Percentiles rank a stretch among this genome's conserved stretches.
These are phyloP conservation scores for Neodiprion lecontei DNA, from an alignment of 1,140 invertebrate species.

Conservation along the genomic window DNA sequence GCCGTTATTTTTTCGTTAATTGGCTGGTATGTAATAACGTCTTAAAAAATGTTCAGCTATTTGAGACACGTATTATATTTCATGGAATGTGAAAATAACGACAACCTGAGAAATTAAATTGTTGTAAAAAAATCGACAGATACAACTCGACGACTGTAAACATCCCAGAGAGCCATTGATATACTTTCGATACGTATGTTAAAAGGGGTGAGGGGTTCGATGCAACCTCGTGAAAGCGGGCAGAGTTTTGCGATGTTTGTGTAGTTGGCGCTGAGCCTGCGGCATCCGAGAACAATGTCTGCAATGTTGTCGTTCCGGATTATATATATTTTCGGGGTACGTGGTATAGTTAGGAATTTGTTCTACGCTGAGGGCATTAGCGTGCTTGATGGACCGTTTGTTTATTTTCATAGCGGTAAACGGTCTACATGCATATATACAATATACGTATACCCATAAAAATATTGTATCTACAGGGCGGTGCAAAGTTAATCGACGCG, in stretches of 20 bases:
- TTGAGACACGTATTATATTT: no score
- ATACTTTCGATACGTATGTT: not conserved
- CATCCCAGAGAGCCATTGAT: no score
- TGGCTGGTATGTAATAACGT: no score
- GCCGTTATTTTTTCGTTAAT: no score
- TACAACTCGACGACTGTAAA: no score
- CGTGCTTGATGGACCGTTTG: not conserved
- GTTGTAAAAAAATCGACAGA: no score
- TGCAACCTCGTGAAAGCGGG: not conserved
- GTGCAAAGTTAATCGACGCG: no score
- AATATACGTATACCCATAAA: no score
- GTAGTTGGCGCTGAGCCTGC: not conserved
- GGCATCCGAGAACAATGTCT: not conserved
- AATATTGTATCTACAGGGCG: no score
- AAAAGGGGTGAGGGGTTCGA: slow-evolving; percentile 1
- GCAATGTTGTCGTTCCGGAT: not conserved
- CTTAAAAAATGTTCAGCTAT: no score
- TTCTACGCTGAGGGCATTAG: not conserved
- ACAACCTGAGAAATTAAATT: no score
- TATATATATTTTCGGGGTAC: not conserved
- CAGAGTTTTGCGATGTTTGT: slow-evolving; percentile 2
- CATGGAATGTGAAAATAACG: no score
- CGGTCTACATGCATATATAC: not conserved
- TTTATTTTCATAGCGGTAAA: slow-evolving; percentile 5
- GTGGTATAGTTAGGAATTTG: not conserved